Conservation (phyloP, 1,140 invertebrate species). For the Papilio polyxenes region DNA sequence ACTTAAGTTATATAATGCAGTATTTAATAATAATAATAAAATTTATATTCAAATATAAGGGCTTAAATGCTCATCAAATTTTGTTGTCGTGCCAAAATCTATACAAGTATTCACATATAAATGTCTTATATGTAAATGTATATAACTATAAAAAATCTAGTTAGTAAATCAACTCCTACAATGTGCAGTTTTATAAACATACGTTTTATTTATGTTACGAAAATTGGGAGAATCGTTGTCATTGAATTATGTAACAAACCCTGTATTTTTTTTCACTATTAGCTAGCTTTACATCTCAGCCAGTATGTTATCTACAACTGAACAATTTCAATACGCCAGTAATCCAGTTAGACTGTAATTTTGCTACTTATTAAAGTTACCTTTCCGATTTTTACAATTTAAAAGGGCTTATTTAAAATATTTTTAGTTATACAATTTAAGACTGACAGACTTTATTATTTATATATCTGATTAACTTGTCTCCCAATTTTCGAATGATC, state of each 20-base stretch:
- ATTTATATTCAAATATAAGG: constrained; percentile 21
- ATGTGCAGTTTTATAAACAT: constrained; percentile 39
- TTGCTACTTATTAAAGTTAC: neutral
- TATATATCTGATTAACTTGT: neutral
- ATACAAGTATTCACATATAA: constrained; percentile 18
- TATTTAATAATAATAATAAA: neutral
- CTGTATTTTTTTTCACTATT: too few relatives aligned
- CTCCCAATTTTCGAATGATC: constrained; percentile 36
- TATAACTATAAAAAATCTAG: constrained; percentile 45
- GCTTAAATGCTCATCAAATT: constrained; percentile 20
- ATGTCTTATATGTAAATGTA: constrained; percentile 48
- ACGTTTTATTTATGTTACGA: constrained; percentile 38
- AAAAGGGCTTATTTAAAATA: too few relatives aligned
- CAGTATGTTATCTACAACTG: too few relatives aligned
- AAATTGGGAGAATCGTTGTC: constrained; percentile 37
- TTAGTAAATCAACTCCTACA: constrained; percentile 45
- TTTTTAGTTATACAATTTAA: neutral
- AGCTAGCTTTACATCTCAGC: too few relatives aligned
- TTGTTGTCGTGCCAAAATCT: constrained; percentile 38
- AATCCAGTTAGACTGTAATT: neutral
- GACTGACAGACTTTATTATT: neutral
- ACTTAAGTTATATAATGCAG: neutral
- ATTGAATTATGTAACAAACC: neutral
- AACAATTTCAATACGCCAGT: neutral
- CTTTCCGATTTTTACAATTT: too few relatives aligned